These are phyloP conservation scores for Tautogolabrus adspersus DNA, from an alignment of 2,113 vertebrate species.

Conservation along the genomic window DNA sequence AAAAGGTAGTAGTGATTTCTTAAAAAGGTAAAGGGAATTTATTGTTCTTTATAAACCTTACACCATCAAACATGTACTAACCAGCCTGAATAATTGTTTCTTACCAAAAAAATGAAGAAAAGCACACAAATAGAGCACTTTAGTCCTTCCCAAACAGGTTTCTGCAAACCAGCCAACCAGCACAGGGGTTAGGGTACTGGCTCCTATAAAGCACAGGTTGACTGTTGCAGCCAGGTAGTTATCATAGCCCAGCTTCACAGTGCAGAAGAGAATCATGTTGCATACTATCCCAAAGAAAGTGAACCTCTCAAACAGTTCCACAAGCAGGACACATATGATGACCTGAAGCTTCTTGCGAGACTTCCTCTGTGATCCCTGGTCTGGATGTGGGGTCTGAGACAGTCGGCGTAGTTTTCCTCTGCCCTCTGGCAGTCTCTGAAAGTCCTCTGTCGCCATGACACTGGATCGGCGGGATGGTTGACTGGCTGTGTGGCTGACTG, in stretches of 20 bases:
- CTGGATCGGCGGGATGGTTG: conserved; percentile 22
- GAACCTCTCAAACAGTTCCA: conserved; percentile 92
- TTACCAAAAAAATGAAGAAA: conserved; percentile 93
- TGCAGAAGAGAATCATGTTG: conserved; percentile 95
- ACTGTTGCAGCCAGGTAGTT: conserved; percentile 89
- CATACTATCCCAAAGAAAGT: conserved; percentile 93
- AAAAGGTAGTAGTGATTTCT: too few relatives aligned
- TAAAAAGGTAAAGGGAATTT: too few relatives aligned
- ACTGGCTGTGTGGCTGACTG: conserved; percentile 23
- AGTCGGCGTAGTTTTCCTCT: conserved; percentile 15
- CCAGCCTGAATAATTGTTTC: conserved; percentile 33
- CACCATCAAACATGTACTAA: background rate
- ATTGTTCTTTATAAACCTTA: too few relatives aligned
- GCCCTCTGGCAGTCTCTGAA: conserved; percentile 45
- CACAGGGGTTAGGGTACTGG: conserved; percentile 84
- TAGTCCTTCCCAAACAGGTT: conserved; percentile 84
- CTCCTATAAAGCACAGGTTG: conserved; percentile 92
- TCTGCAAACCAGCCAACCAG: conserved; percentile 89
- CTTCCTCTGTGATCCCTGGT: conserved; percentile 46
- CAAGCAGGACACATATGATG: conserved; percentile 88
- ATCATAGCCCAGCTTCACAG: conserved; percentile 85
- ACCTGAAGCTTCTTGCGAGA: conserved; percentile 82
- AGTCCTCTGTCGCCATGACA: conserved; percentile 71
- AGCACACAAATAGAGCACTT: conserved; percentile 86
- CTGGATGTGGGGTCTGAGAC: conserved; percentile 29